These are phyloP conservation scores for Sinodicranocentrus sp. DNA, from an alignment of 2,888 invertebrate species.

Conservation along the genomic window DNA sequence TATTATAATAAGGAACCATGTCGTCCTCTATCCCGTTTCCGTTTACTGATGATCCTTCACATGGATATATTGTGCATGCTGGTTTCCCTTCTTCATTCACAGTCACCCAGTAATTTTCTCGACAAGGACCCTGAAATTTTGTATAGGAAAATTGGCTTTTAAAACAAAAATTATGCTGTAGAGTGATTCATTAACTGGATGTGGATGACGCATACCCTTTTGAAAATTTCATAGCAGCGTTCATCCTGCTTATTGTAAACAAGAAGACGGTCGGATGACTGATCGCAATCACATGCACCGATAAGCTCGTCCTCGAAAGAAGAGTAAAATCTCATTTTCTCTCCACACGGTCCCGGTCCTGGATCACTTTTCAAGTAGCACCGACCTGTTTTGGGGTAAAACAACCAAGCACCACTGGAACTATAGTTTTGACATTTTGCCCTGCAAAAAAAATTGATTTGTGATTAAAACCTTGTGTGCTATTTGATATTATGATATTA, in stretches of 20 bases:
- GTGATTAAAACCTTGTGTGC: too few relatives aligned
- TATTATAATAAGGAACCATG: too few relatives aligned
- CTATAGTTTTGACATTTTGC: too few relatives aligned
- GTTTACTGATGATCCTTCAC: too few relatives aligned
- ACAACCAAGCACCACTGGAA: not conserved
- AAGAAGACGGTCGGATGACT: conserved; percentile 12
- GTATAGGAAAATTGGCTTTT: not conserved
- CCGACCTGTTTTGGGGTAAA: conserved; percentile 13
- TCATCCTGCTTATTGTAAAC: conserved; percentile 42
- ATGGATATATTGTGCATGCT: conserved; percentile 39
- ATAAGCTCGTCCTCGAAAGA: not conserved
- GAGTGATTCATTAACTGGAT: too few relatives aligned
- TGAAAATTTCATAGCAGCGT: conserved; percentile 61
- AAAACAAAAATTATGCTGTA: too few relatives aligned
- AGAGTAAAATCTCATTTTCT: conserved; percentile 58
- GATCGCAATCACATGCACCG: conserved; percentile 65
- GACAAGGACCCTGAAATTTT: conserved; percentile 57
- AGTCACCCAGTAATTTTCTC: conserved; percentile 39
- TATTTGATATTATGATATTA: too few relatives aligned
- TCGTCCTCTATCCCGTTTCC: conserved; percentile 17
- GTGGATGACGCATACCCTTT: too few relatives aligned
- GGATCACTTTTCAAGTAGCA: conserved; percentile 39
- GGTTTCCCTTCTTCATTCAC: conserved; percentile 28
- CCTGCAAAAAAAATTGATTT: too few relatives aligned
- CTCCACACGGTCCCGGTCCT: conserved; percentile 45